Base-by-base conservation (phyloP, 2,888 invertebrate genomes). In the Helleia helle region DNA sequence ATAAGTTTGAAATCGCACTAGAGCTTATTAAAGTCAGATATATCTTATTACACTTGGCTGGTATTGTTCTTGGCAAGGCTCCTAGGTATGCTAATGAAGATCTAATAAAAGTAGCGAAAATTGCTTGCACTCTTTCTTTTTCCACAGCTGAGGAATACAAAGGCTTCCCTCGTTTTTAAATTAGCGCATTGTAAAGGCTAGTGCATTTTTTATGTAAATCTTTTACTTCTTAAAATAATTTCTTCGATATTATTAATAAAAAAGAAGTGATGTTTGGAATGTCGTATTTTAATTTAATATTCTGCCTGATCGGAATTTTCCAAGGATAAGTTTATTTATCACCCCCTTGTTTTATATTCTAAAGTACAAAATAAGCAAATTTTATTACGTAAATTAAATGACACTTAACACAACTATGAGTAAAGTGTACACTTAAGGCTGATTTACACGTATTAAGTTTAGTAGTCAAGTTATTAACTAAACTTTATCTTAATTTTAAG, bases 21-120 rank as follows among this genome's bases (percentile, higher is more conserved):
- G n/a, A n/a, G n/a, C n/a, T 43, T 43, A 43, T 41, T 41, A 39
- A 39, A 24, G 40, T 40, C 18, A 25, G 40, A 38, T 44, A 31
- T 37, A 25, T 40, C 39, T 40, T 12, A n/a, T n/a, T 22, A 22
- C 3, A 24, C 36, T 31, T 31, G 42, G 34, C 24, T 31, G 27
- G 24, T 27, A 28, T 14, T 8, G 36, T 39, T 36, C 37, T 44
- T 36, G 38, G 38, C 40, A 37, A 34, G 17, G 24, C 38, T 42
- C 42, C 28, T 15, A 24, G 25, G 37, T 39, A 39, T 37, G 28
- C 12, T 36, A 36, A 42, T 42, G 44, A 42, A 29, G 39, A 40
- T 39, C 37, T 44, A 18, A 36, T 41, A 40, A 36, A 27, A 7
- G 25, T 36, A 24, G 28, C 22, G 18, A 41, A 34, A 34, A 22